Evolutionary conservation across 1,140 invertebrate genomes (phyloP).

Genomic region (Kradibia gibbosae): DNA sequence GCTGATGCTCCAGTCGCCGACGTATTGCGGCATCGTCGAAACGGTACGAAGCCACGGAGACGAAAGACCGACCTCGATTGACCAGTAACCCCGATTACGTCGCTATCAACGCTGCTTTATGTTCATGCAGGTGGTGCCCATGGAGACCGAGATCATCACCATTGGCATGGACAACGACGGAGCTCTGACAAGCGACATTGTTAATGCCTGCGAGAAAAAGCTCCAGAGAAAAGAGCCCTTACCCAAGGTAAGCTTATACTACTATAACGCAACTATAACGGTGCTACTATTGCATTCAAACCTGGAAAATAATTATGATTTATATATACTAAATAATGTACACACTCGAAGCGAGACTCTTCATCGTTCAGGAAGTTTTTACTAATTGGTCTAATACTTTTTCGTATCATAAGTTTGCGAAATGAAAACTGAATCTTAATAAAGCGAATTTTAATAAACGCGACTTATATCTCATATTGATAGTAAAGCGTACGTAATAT

Average conservation of each 20-base stretch:
- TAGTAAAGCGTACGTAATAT: too few relatives aligned
- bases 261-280: too few relatives aligned
- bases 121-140: slow-evolving; percentile 58
- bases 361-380: too few relatives aligned
- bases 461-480: too few relatives aligned
- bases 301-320: too few relatives aligned
- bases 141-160: slow-evolving; percentile 60
- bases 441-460: too few relatives aligned
- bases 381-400: too few relatives aligned
- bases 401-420: too few relatives aligned
- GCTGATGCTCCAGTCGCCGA: slow-evolving; percentile 78
- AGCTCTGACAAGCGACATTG: slow-evolving; percentile 63
- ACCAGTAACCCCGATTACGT: not conserved
- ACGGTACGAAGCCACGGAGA: slow-evolving; percentile 52
- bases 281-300: too few relatives aligned
- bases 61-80: not conserved
- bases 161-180: slow-evolving; percentile 67
- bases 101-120: not conserved
- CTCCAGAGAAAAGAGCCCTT: slow-evolving; percentile 51
- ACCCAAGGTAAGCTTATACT: slow-evolving; percentile 62
- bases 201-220: slow-evolving; percentile 58
- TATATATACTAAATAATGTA: too few relatives aligned
- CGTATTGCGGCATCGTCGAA: slow-evolving; percentile 76
- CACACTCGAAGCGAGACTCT: too few relatives aligned
- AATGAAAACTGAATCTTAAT: too few relatives aligned